Base-by-base conservation (phyloP, 2,797 vertebrate species). In the Anas bernieri region DNA sequence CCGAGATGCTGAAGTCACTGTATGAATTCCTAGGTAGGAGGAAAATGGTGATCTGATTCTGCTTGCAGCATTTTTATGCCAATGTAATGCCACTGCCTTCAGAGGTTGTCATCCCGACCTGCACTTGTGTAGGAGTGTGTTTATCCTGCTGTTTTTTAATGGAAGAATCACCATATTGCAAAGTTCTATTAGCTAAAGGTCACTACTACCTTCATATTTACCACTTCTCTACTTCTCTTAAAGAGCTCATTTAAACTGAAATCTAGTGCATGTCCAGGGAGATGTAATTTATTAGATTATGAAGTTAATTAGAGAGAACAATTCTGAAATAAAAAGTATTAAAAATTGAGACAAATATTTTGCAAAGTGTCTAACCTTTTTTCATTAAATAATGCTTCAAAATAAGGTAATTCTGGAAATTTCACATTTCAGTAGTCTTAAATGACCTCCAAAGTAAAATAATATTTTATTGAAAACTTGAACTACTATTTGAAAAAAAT, bases 1-100 rank as follows among this genome's bases (percentile, higher is more conserved):
- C 54, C 31, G 45, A 75, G 70, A 67, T 80, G 50, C 67, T 63
- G 79, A 90, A 93, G 79, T 63, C 18, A 25, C 31, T 25, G 23
- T 26, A 6, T 58, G 35, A 69, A 83, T 91, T 95, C 88, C 23
- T 55, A 56, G 59, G 43, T 30, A 39, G 76, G 83, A 81, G 39
- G 46, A 48, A 76, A 93, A 76, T 15, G 6, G 12, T 21, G 15
- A 62, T 75, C 45, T 55, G 25, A 72, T 78, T 82, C 43, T 83
- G 46, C n/a, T 83, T 86, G 25, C 11, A n/a, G 4, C 1, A 1
- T 33, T 92, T 91, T 78, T 63, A 35, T 88, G 37, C 28, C 54
- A n/a, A 0, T 62, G 28, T 41, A 72, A 41, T 43, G 28, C 5
- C 10, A 4, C 18, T 62, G 41, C 61, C 25, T 91, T 55, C 23